These are phyloP conservation scores for Hypotaenidia philippensis DNA, from an alignment of 2,797 vertebrate genomes.

Conservation along the genomic window DNA sequence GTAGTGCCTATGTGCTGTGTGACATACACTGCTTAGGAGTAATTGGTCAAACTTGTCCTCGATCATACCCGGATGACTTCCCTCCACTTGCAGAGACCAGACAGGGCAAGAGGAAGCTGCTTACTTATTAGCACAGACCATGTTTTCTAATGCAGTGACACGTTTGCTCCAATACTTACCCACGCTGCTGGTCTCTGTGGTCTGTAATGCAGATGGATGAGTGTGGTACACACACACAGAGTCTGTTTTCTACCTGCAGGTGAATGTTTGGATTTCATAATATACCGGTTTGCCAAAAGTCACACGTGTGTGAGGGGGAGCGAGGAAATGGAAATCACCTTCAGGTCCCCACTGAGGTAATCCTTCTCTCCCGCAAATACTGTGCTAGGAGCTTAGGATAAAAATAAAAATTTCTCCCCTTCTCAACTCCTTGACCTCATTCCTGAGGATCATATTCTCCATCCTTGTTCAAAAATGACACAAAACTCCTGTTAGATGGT, in stretches of 20 bases:
- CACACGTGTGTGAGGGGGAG: not conserved
- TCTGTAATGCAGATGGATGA: not conserved
- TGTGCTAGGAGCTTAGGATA: not conserved
- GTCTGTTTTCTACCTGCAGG: not conserved
- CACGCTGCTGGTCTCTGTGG: not conserved
- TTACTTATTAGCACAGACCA: not conserved
- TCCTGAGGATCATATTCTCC: not conserved
- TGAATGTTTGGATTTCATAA: not conserved
- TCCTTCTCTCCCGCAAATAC: not conserved
- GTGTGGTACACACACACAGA: not conserved
- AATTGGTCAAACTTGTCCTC: not conserved
- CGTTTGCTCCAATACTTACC: not conserved
- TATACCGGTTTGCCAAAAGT: not conserved
- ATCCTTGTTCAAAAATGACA: not conserved
- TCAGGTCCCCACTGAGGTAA: not conserved
- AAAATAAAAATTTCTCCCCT: not conserved
- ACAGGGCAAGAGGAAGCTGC: not conserved
- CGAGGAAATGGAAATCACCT: not conserved
- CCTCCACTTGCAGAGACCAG: not conserved
- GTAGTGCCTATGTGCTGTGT: not conserved
- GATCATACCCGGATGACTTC: not conserved
- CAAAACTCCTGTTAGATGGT: not conserved
- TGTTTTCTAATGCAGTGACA: not conserved
- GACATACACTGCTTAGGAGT: not conserved
- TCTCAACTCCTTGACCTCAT: not conserved